phyloP scores from a whole-genome alignment of 2,113 vertebrate genomes.

The Apistogramma diplotaenia region DNA sequence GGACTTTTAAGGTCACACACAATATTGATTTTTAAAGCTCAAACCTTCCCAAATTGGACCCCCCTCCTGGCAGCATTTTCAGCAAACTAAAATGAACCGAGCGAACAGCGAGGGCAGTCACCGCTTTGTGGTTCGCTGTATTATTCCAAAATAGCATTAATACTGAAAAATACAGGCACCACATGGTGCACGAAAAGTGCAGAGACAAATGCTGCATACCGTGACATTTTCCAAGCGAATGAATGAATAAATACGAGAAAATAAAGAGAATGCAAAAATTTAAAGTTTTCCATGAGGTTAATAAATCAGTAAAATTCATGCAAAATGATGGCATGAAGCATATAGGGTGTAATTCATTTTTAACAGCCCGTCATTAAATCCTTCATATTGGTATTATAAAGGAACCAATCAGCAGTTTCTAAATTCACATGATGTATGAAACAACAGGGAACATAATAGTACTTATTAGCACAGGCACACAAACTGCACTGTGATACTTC shows the following conservation, averaged over 20 bases:
- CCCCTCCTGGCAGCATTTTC: constrained; percentile 30
- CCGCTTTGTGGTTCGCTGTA: constrained; percentile 23
- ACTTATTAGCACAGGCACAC: not conserved
- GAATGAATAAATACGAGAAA: not conserved
- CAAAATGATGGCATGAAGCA: not conserved
- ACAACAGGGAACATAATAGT: not conserved
- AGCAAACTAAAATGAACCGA: constrained; percentile 35
- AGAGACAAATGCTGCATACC: not conserved
- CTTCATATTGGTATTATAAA: not conserved
- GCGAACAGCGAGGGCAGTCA: constrained; percentile 1
- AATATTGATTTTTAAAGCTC: constrained; percentile 41
- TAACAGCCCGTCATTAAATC: not conserved
- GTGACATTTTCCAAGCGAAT: not conserved
- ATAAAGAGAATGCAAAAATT: constrained; percentile 2
- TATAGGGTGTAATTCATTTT: not conserved
- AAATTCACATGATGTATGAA: not conserved
- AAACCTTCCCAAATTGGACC: constrained; percentile 25
- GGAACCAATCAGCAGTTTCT: not conserved
- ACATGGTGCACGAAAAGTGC: not conserved
- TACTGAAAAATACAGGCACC: constrained; percentile 2
- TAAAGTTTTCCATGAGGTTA: not conserved
- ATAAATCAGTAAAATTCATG: not conserved
- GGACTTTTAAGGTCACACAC: constrained; percentile 37
- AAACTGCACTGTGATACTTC: not conserved
- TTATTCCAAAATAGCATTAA: not conserved